Evolutionary conservation across 2,113 vertebrate species (phyloP).

Genomic region (Pseudorectes ferrugineus): DNA sequence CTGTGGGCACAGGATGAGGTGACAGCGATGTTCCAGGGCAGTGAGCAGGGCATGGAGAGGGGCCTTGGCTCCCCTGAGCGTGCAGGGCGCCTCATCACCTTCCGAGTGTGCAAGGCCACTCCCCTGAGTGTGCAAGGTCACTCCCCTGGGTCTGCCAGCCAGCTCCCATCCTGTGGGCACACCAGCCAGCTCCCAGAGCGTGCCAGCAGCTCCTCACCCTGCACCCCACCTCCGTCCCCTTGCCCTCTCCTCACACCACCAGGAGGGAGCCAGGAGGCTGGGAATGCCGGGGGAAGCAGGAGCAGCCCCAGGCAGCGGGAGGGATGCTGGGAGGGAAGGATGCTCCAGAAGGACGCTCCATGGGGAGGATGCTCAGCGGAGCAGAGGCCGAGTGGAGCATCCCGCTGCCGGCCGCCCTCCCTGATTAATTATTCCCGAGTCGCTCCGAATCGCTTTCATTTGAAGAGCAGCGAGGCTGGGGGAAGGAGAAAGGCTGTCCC

Average conservation of each 20-base stretch:
- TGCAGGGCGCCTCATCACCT: neutral
- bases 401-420: neutral
- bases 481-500: conserved; percentile 18
- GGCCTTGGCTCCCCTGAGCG: neutral
- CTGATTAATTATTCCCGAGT: conserved; percentile 22
- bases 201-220: neutral
- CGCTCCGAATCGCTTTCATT: conserved; percentile 17
- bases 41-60: neutral
- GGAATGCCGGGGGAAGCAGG: neutral
- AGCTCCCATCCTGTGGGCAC: neutral
- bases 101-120: neutral
- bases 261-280: neutral
- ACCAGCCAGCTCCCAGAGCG: rapidly evolving
- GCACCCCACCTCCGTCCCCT: rapidly evolving
- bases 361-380: neutral
- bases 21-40: neutral
- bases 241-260: rapidly evolving
- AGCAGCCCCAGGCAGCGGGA: neutral
- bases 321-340: neutral
- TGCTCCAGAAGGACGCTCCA: neutral
- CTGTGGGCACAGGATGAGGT: neutral
- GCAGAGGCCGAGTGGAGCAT: neutral
- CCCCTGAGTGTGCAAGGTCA: neutral
- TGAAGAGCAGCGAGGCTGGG: neutral
- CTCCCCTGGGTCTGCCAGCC: neutral